Evolutionary conservation across 2,797 vertebrate genomes (phyloP), one percentile per base, ranked within the genome.

Genomic region (Pampus argenteus): DNA sequence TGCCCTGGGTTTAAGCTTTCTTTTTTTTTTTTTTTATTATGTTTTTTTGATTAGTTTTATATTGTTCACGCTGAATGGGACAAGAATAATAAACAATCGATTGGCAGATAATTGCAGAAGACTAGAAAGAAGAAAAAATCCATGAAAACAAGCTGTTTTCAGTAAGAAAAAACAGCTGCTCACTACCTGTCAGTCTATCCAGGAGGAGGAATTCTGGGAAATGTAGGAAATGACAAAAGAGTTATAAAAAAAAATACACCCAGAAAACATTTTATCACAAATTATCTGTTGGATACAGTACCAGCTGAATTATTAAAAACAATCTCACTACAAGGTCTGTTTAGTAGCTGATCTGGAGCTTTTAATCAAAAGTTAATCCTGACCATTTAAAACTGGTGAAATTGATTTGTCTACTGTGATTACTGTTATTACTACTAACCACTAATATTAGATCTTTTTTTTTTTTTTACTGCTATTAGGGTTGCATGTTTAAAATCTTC

Each of bases 401-500:
- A 31, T 7, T 17, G 28, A 54, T 48, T 47, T 10, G 4, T 45
- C 28, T 14, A 4, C 38, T 44, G 9, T 14, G 22, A 14, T 40
- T 9, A 25, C 47, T 14, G 9, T n/a, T 18, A 38, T 13, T 36
- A 40, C 3, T 22, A 6, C 18, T 20, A 14, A 28, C 4, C 14
- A 45, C 34, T 26, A 10, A 40, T 45, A 10, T 34, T 8, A 17
- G 18, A 47, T 4, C n/a, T n/a, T n/a, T n/a, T n/a, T n/a, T n/a
- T n/a, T n/a, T n/a, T 14, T 52, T 20, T 22, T 26, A 6, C 38
- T 44, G 18, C 28, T 17, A n/a, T 25, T 51, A 18, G 5, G 29
- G 57, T 47, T 17, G 49, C 22, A 55, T 23, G 29, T 0, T 3
- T 58, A 42, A 74, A 36, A 1, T 76, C 17, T 80, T 81, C 26